Evolutionary conservation across 2,888 invertebrate species (phyloP).

Genomic region (Leucophenga maculata): DNA sequence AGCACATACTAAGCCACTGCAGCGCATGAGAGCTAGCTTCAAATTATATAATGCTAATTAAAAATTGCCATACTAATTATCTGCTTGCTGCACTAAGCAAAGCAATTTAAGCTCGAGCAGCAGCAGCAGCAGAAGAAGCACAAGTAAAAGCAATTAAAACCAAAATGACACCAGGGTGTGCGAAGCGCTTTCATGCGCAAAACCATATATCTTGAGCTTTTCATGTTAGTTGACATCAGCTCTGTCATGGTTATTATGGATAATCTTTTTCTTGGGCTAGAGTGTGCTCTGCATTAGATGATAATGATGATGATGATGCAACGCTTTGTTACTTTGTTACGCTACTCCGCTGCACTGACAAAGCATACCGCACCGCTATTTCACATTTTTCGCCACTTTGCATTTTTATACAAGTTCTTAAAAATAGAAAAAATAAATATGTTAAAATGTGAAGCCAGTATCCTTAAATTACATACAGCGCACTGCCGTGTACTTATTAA

Average conservation of each 20-base stretch:
- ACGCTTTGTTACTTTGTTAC: neutral
- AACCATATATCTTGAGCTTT: too few species aligned
- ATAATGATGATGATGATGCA: neutral
- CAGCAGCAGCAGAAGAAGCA: too few species aligned
- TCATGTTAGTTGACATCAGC: slow-evolving; percentile 11
- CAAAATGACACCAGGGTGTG: too few species aligned
- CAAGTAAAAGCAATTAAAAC: neutral
- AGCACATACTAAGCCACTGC: neutral
- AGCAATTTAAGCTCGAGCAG: neutral
- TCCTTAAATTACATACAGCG: too few species aligned
- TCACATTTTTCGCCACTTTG: slow-evolving; percentile 13
- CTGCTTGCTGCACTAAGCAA: slow-evolving; percentile 41
- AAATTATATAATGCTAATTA: slow-evolving; percentile 49
- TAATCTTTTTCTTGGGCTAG: neutral
- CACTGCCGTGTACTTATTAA: too few species aligned
- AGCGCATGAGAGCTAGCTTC: neutral
- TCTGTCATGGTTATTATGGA: slow-evolving; percentile 13
- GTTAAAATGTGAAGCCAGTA: too few species aligned
- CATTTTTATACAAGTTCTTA: neutral
- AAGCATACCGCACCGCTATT: too few species aligned
- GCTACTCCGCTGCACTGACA: neutral
- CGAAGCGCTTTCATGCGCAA: too few species aligned
- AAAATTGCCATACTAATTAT: slow-evolving; percentile 65
- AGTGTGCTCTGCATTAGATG: neutral
- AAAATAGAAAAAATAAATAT: too few species aligned